Base-by-base conservation (phyloP, 1,140 invertebrate genomes). In the Drosophila pectinifera region DNA sequence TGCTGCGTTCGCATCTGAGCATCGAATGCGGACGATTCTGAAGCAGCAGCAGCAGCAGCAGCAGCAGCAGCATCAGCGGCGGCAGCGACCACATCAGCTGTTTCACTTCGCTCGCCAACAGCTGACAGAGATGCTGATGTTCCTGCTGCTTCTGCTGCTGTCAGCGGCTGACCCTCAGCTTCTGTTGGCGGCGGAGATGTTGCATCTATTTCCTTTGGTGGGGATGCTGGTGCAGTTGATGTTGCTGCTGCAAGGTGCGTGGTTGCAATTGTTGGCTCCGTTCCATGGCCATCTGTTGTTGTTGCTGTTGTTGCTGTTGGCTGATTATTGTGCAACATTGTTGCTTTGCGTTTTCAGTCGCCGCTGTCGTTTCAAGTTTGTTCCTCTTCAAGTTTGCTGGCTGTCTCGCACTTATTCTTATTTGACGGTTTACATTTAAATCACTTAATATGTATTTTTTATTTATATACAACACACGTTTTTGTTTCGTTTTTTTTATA, bases 1-100 rank as follows among this genome's bases (percentile, higher is more conserved):
- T 90, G 89, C 75, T 88, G 90, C 61, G 78, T 83, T 75, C 85
- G 85, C 83, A 91, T 90, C 73, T 90, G 82, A 61, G 75, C 62
- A 48, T 80, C 80, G 63, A 91, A 76, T 79, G 79, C 61, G 34
- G 76, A n/a, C 24, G 58, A 28, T 26, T 59, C 41, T 24, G 73
- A 42, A 13, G 59, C 51, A 53, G 42, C 72, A 39, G 49, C 14
- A 31, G 48, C 51, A 53, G 38, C 72, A 39, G 49, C 14, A 31
- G 48, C 18, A 45, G 39, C 28, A 42, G 34, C 42, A 26, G 16
- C 49, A 13, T 26, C 26, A 3, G 45, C 56, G 18, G 67, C 10
- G 18, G 16, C 43, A 26, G 42, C 41, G 34, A 34, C 11, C 7
- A 14, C 73, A 78, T 82, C 82, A 88, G 74, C 76, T 89, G 80